Evolutionary conservation across 2,797 vertebrate genomes (phyloP), one percentile per base, ranked within the genome.

Genomic region (Lutjanus argentimaculatus): DNA sequence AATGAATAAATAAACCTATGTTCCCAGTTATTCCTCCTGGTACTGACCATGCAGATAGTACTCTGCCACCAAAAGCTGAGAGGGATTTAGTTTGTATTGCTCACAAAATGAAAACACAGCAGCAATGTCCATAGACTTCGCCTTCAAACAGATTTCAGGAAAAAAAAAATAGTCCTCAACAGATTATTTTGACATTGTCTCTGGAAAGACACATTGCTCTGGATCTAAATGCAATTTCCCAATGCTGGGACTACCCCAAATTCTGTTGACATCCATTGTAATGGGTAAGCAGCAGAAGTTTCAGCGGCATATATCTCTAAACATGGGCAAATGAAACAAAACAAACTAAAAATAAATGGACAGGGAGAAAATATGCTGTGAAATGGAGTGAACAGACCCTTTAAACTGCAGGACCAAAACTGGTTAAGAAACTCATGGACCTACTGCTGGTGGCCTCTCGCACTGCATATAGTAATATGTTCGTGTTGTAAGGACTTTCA

Each of bases 201-300:
- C 43, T 19, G 10, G 25, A 21, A 12, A 72, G 4, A 45, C 10
- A 5, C 7, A 45, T 40, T 45, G n/a, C 56, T 59, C 8, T 15
- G 3, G 7, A 25, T 19, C 40, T 48, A 36, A 53, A 74, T 7
- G 43, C 17, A n/a, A 15, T 43, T 45, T 25, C 14, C 2, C 46
- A 15, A 9, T 30, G 8, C 36, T 68, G 12, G 14, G n/a, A 59
- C 21, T 4, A 21, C 3, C 51, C 17, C 10, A 16, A 6, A 57
- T 19, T 67, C 30, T 42, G 10, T 12, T 30, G 2, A 40, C 0
- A 4, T 25, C n/a, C 8, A 17, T 17, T 40, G 13, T 51, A 42
- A 56, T 17, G n/a, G 4, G 7, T 12, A 22, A 15, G 30, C 0
- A 0, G 19, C 6, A 36, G 2, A 62, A 19, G 0, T n/a, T 2